Base-by-base conservation (phyloP, 2,888 invertebrate species). In the Poecilobothrus nobilitatus region DNA sequence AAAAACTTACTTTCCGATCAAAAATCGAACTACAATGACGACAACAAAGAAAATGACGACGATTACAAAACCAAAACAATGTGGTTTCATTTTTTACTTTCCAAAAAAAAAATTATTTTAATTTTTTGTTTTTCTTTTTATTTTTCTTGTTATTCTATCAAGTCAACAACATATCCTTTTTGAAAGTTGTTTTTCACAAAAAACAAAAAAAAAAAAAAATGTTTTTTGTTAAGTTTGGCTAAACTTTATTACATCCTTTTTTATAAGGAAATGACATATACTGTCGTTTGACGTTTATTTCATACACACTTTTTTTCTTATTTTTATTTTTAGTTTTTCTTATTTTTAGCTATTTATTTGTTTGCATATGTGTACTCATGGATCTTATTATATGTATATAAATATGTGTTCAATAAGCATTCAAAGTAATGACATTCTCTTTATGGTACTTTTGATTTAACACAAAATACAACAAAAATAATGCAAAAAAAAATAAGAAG, bases 161-260 rank as follows among this genome's bases (percentile, higher is more conserved):
- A 53, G 53, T 53, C 53, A 53, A 53, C 53, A 53, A 53, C 53
- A 53, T 53, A 53, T 53, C 53, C 53, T 18, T 53, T 53, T 27
- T 53, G 15, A n/a, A 53, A 53, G 5, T 53, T 53, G 53, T 53
- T 53, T 53, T 53, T 15, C 27, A 27, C 27, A 27, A 27, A 27
- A 27, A 27, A 27, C 2, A 27, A 27, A 27, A 27, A 27, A 41
- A 3, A 15, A 41, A 18, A 53, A n/a, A 53, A 53, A 53, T 18
- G 18, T 53, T 53, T 53, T 53, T 53, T 9, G 7, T 53, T 53
- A 12, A 53, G 5, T 53, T 53, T n/a, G 18, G n/a, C 53, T 53
- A 53, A 53, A 53, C 53, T 53, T 53, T 53, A 53, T 53, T 53
- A 53, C 53, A 53, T 53, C 53, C 53, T n/a, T 53, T 53, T 27